These are phyloP conservation scores for Rhysida immarginata DNA, from an alignment of 1,140 invertebrate species.

Conservation along the genomic window DNA sequence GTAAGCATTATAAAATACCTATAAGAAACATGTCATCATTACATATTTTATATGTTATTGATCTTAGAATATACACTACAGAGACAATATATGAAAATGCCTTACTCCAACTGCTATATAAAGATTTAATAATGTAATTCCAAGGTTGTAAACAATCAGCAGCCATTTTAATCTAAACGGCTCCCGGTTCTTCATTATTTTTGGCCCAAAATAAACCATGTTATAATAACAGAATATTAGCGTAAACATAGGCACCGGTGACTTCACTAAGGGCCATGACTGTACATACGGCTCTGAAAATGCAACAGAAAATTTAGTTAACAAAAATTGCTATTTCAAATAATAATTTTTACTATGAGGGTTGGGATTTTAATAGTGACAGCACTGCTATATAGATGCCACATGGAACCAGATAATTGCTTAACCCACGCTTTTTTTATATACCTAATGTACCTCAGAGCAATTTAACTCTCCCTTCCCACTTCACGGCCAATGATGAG, in stretches of 20 bases:
- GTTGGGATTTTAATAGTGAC: too few relatives aligned
- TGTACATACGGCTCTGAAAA: neutral
- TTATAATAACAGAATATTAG: constrained; percentile 60
- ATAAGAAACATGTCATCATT: neutral
- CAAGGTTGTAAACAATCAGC: constrained; percentile 70
- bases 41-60: neutral
- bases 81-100: constrained; percentile 34
- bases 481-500: too few relatives aligned
- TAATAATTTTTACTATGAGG: too few relatives aligned
- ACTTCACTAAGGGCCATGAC: constrained; percentile 61
- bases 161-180: constrained; percentile 59
- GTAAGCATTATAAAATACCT: neutral
- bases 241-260: constrained; percentile 55
- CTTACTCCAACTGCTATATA: constrained; percentile 71
- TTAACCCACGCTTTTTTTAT: too few relatives aligned
- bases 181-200: constrained; percentile 61
- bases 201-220: constrained; percentile 63
- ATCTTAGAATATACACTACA: neutral
- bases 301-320: too few relatives aligned
- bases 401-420: too few relatives aligned
- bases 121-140: constrained; percentile 64
- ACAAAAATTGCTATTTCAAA: too few relatives aligned
- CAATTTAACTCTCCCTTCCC: too few relatives aligned
- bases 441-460: too few relatives aligned
- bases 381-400: too few relatives aligned